Base-by-base conservation (phyloP, 2,797 vertebrate genomes). In the Rachycentron canadum region DNA sequence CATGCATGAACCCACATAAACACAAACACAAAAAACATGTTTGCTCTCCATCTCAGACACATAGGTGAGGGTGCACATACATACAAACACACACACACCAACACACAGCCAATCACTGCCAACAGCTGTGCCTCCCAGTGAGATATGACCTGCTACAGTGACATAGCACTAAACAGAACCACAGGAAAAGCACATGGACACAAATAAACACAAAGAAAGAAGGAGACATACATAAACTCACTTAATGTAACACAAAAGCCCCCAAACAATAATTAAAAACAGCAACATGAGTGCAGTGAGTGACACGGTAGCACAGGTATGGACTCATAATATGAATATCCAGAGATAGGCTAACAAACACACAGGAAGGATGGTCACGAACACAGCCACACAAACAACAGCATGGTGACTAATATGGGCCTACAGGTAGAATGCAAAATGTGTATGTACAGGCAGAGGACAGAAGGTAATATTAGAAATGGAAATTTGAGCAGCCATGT, bases 401-500 rank as follows among this genome's bases (percentile, higher is more conserved):
- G 45, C 41, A 52, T 21, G 76, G 34, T 26, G 41, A 65, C 47
- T 74, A 81, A 88, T 69, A 52, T 56, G 60, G 55, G 38, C 38
- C 4, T 64, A 72, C 73, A 81, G 61, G 63, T 50, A 58, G 60
- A 82, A 66, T 77, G 60, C 23, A 69, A 76, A 84, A 65, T 78
- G 70, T 81, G 62, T 70, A 61, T 40, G 49, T 72, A 67, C 41
- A 81, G 43, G 52, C n/a, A 83, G 82, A 82, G 76, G 70, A 76
- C 71, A 81, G 38, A 78, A 68, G 72, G 64, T 79, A 41, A 89
- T 87, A 87, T 89, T 81, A 86, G 86, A 89, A 76, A 86, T 79
- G 82, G 64, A 82, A 81, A 87, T 84, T 19, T 80, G 43, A 50
- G 53, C 74, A 81, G 58, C 50, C 64, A 83, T 74, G 32, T 41